These are phyloP conservation scores for Poeciliopsis presidionis DNA, from an alignment of 2,797 vertebrate species.

Conservation along the genomic window DNA sequence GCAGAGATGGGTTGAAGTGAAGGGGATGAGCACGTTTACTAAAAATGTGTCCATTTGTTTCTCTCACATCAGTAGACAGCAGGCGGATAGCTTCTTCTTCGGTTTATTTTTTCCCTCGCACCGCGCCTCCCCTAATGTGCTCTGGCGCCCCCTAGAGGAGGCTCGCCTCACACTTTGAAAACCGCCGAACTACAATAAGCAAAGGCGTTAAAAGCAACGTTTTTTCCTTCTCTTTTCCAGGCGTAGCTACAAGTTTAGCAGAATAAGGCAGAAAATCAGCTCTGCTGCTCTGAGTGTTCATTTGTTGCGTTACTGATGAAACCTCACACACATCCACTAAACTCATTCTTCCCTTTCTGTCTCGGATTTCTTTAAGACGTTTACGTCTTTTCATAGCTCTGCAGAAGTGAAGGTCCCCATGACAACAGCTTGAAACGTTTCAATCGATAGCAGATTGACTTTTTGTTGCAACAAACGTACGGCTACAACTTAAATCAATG, in stretches of 20 bases:
- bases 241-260: background rate
- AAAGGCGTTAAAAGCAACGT: background rate
- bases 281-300: conserved; percentile 12
- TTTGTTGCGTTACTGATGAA: conserved; percentile 8
- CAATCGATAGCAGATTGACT: conserved; percentile 69
- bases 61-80: too few relatives aligned
- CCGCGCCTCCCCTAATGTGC: too few relatives aligned
- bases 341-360: background rate
- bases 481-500: conserved; percentile 60
- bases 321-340: background rate
- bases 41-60: too few relatives aligned
- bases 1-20: too few relatives aligned
- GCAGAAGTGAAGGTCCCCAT: conserved; percentile 34
- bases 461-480: conserved; percentile 66
- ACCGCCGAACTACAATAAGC: background rate
- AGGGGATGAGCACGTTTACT: too few relatives aligned
- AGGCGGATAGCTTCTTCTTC: too few relatives aligned
- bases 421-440: conserved; percentile 63
- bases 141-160: too few relatives aligned
- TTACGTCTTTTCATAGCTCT: background rate
- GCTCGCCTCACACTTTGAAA: too few relatives aligned
- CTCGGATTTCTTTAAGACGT: conserved; percentile 24
- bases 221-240: background rate
- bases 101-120: too few relatives aligned
- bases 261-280: conserved; percentile 8